Conservation (phyloP, 2,797 vertebrate genomes). For the Gallinago nigripennis region DNA sequence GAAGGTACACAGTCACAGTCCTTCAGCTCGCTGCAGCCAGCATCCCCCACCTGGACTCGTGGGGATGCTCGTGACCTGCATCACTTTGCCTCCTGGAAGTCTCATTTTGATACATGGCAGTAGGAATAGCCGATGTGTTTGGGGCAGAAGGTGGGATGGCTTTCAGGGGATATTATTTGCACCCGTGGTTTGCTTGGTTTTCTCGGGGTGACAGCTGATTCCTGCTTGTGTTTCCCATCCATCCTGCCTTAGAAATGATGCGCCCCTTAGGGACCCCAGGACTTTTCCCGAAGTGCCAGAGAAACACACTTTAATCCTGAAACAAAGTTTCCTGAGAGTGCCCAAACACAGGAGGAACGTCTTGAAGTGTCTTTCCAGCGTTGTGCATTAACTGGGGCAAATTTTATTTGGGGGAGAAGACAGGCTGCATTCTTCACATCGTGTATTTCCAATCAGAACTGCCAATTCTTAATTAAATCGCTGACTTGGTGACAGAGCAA, state of each 20-base stretch:
- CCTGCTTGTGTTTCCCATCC: not conserved
- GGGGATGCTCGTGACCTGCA: not conserved
- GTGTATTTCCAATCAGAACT: not conserved
- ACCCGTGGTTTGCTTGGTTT: not conserved
- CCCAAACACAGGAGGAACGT: accelerated
- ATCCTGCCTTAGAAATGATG: not conserved
- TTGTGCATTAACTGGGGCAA: not conserved
- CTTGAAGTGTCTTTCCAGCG: not conserved
- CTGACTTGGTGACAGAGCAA: not conserved
- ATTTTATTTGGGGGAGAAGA: not conserved
- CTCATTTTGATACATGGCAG: accelerated
- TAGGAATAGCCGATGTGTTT: not conserved
- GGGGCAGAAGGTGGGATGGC: not conserved
- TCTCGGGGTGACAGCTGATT: accelerated
- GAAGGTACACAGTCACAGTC: accelerated
- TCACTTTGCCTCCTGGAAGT: not conserved
- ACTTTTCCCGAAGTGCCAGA: not conserved
- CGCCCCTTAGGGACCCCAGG: too few species aligned
- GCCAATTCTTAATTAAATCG: not conserved
- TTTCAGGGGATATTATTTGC: not conserved
- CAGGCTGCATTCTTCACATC: not conserved
- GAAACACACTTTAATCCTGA: not conserved
- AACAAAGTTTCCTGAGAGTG: not conserved
- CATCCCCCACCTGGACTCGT: not conserved
- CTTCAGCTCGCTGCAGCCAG: accelerated